phyloP scores from a whole-genome alignment of 2,797 vertebrate genomes.

The Acipenser ruthenus region DNA sequence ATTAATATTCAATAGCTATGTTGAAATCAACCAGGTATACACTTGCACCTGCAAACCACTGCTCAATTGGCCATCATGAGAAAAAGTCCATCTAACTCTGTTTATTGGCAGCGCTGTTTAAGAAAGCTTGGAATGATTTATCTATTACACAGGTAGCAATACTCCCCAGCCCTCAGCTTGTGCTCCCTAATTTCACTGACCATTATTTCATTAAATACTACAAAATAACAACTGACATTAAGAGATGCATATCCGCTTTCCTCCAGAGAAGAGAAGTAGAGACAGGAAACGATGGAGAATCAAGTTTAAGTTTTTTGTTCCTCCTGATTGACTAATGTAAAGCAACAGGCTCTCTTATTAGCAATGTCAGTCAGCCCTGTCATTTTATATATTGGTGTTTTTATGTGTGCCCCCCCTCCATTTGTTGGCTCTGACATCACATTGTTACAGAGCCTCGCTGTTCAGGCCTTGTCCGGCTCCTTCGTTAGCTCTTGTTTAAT shows the following conservation, averaged over 20 bases:
- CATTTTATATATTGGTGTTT: conserved; percentile 38
- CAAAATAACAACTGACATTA: not conserved
- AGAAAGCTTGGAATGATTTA: not conserved
- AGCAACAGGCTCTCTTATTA: conserved; percentile 48
- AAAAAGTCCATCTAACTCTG: too few relatives aligned
- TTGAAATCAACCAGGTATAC: too few relatives aligned
- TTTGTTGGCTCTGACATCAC: conserved; percentile 96
- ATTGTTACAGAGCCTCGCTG: conserved; percentile 90
- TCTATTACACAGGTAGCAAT: too few relatives aligned
- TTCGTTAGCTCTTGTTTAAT: conserved; percentile 99
- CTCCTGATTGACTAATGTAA: conserved; percentile 28
- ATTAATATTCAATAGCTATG: too few relatives aligned
- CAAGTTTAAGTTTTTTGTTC: conserved; percentile 24
- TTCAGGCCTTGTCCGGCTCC: conserved; percentile 80
- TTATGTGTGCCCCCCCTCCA: conserved; percentile 38
- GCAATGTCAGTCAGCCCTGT: conserved; percentile 50
- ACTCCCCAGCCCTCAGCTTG: too few relatives aligned
- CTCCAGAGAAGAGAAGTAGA: conserved; percentile 22
- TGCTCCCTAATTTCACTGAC: too few relatives aligned
- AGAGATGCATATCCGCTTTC: not conserved
- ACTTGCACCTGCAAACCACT: too few relatives aligned
- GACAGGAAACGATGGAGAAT: conserved; percentile 46
- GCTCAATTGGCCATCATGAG: too few relatives aligned
- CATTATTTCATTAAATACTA: too few relatives aligned
- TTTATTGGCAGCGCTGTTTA: too few relatives aligned